These are phyloP conservation scores for Cetonia aurata DNA, from an alignment of 2,888 invertebrate species.

Conservation along the genomic window DNA sequence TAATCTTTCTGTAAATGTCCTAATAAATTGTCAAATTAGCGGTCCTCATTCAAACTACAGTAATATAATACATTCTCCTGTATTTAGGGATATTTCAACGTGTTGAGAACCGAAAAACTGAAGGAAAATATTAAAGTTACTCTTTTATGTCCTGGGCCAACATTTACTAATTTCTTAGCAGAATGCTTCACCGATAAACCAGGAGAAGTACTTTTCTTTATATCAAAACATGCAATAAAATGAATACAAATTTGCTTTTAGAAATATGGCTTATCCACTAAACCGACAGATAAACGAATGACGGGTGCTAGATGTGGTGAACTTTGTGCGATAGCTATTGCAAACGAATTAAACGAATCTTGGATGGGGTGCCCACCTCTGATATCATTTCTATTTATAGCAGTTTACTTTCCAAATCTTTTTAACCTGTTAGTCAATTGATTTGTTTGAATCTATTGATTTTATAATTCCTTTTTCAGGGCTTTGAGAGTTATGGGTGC, in stretches of 20 bases:
- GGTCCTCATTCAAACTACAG: too few relatives aligned
- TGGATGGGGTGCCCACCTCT: constrained; percentile 79
- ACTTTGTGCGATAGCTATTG: constrained; percentile 71
- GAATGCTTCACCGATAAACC: constrained; percentile 76
- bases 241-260: constrained; percentile 50
- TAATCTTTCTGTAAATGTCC: too few relatives aligned
- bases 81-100: constrained; percentile 78
- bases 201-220: constrained; percentile 68
- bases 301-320: constrained; percentile 71
- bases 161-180: constrained; percentile 77
- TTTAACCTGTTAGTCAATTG: constrained; percentile 64
- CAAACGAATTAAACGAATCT: constrained; percentile 72
- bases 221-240: neutral
- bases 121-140: constrained; percentile 73
- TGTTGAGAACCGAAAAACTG: constrained; percentile 72
- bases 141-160: constrained; percentile 82
- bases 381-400: constrained; percentile 70
- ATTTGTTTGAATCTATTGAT: constrained; percentile 8
- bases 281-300: constrained; percentile 68
- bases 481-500: constrained; percentile 63
- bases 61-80: constrained; percentile 45
- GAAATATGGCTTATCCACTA: constrained; percentile 62
- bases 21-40: too few relatives aligned
- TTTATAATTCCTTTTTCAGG: constrained; percentile 59
- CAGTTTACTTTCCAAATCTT: constrained; percentile 71